Base-by-base conservation (phyloP, 30 jellyfish, hydroid and myxozoan species). In the Chrysaora quinquecirrha region DNA sequence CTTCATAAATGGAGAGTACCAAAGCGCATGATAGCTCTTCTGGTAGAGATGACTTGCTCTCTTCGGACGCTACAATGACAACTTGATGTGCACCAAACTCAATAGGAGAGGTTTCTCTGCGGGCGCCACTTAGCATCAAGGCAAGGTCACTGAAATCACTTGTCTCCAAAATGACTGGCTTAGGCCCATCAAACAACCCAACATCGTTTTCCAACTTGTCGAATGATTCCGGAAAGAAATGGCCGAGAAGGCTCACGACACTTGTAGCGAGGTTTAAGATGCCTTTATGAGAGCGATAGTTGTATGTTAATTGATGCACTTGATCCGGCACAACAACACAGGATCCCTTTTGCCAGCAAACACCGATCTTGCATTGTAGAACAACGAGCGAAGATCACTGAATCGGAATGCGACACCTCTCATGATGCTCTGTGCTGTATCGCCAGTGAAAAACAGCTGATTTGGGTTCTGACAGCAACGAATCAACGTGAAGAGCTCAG, bases 71-170 rank as follows among this genome's bases (percentile, higher is more conserved):
- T 28, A 91, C 98, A 29, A 91, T 50, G 9, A 91, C 90, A 12
- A 91, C 98, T 80, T 91, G 98, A 38, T 91, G 96, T 12, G 98
- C 98, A 24, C 98, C 98, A 74, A 91, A 91, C 70, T 91, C 98
- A 31, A 91, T 79, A 6, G 95, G 88, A 18, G 98, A 84, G 0
- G 98, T 79, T 54, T 91, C 63, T 14, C 97, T 89, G 1, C 89
- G 87, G 19, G 91, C 75, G 1, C 96, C 96, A 21, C 86, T 78
- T 82, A 91, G 77, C 91, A 91, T 28, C 83, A 84, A 0, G 14
- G 98, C 95, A 49, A 91, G 50, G 49, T 91, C 96, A 20, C 90
- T 75, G 43, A 75, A 75, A 28, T 85, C 96, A 22, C 82, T 79
- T 18, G 96, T 78, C 25, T 91, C 92, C 1, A 91, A 75, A 18